These are phyloP conservation scores for Ylistrum balloti DNA, from an alignment of 1,140 invertebrate species.

Conservation along the genomic window DNA sequence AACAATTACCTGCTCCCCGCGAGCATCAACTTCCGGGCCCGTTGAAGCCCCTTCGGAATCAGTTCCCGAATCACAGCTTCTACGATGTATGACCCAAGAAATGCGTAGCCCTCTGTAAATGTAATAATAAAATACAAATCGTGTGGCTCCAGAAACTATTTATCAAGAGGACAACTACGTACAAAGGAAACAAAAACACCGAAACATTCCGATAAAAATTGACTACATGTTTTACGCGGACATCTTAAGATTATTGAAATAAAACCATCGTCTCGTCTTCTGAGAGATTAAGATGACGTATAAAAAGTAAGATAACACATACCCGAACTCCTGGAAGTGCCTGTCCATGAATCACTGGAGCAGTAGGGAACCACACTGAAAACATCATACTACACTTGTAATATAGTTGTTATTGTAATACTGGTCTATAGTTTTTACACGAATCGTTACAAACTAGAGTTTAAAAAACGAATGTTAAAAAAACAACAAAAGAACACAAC, in stretches of 20 bases:
- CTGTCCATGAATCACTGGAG: conserved; percentile 96
- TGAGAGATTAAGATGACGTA: too few relatives aligned
- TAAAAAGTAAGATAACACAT: background rate
- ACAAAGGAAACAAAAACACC: background rate
- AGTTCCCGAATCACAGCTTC: conserved; percentile 90
- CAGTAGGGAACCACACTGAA: conserved; percentile 93
- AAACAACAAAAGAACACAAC: too few relatives aligned
- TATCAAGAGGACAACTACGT: background rate
- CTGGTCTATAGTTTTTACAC: too few relatives aligned
- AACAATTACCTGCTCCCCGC: conserved; percentile 85
- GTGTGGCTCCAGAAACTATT: background rate
- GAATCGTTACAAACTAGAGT: too few relatives aligned
- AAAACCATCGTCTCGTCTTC: too few relatives aligned
- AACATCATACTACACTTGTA: conserved; percentile 64
- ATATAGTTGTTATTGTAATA: too few relatives aligned
- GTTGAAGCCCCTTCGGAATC: conserved; percentile 79
- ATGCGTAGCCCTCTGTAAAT: conserved; percentile 86
- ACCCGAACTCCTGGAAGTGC: conserved; percentile 83
- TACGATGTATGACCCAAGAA: conserved; percentile 93
- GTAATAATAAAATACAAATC: conserved; percentile 1
- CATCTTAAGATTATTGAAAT: too few relatives aligned
- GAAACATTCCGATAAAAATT: too few relatives aligned
- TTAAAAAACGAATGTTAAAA: too few relatives aligned
- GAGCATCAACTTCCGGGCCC: conserved; percentile 84
- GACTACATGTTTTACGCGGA: too few relatives aligned